Percentiles rank a stretch among this genome's conserved stretches.
These are phyloP conservation scores for Dicycla oo DNA, from an alignment of 2,888 invertebrate species.

Conservation along the genomic window DNA sequence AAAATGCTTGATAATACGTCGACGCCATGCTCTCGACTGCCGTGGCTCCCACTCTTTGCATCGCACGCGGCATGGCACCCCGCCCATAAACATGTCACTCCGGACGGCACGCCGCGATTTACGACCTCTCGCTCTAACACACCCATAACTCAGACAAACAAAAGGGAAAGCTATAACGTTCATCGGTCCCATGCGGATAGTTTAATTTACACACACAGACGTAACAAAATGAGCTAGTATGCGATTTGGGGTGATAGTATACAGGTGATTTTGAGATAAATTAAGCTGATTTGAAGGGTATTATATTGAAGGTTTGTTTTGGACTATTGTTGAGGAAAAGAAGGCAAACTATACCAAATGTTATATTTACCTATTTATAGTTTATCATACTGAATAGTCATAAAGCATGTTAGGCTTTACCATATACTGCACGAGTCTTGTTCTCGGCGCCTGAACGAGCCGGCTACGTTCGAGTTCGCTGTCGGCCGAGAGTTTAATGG, in stretches of 20 bases:
- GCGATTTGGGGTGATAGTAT: conserved; percentile 79
- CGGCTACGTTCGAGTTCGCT: conserved; percentile 83
- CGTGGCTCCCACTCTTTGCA: conserved; percentile 80
- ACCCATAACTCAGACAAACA: conserved; percentile 88
- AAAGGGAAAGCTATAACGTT: conserved; percentile 90
- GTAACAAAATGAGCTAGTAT: conserved; percentile 87
- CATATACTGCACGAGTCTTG: conserved; percentile 82
- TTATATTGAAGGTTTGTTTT: conserved; percentile 19
- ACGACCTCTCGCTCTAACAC: conserved; percentile 90
- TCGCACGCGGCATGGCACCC: conserved; percentile 82
- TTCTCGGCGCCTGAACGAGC: conserved; percentile 83
- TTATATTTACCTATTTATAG: conserved; percentile 6
- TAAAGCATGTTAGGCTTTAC: conserved; percentile 67
- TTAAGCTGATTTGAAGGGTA: conserved; percentile 24
- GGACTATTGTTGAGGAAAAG: not conserved
- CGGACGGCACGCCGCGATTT: conserved; percentile 86
- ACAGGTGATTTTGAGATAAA: conserved; percentile 73
- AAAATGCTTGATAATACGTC: conserved; percentile 55
- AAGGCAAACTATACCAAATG: not conserved
- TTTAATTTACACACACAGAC: conserved; percentile 89
- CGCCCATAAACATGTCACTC: conserved; percentile 91
- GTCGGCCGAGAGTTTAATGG: conserved; percentile 87
- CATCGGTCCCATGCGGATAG: conserved; percentile 90
- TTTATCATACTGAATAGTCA: conserved; percentile 10
- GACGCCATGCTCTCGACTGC: conserved; percentile 89